Percentiles rank a stretch among this genome's conserved stretches.
phyloP scores from a whole-genome alignment of 2,888 invertebrate genomes.

The Trilocha varians region DNA sequence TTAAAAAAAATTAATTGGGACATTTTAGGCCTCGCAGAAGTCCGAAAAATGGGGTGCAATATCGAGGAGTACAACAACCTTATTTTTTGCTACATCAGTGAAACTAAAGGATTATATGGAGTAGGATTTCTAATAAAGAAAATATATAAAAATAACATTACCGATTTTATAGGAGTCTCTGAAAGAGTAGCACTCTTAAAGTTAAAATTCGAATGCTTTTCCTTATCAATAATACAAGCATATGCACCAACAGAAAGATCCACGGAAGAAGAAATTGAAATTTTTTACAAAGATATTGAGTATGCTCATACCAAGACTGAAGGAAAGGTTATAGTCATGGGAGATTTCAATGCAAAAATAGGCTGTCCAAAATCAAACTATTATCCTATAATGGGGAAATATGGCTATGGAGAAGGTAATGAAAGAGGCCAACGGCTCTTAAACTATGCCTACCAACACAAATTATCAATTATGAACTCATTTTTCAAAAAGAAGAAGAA shows the following conservation, averaged over 20 bases:
- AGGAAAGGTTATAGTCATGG: constrained; percentile 1
- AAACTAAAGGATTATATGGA: too few species aligned
- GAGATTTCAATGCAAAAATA: constrained; percentile 6
- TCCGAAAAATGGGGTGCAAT: constrained; percentile 7
- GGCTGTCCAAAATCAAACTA: constrained; percentile 1
- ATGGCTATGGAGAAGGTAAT: constrained; percentile 6
- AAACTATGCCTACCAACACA: constrained; percentile 8
- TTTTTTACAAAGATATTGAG: constrained; percentile 3
- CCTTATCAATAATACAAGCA: constrained; percentile 9
- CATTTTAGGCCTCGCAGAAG: constrained; percentile 8
- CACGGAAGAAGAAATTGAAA: constrained; percentile 3
- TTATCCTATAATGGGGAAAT: not conserved
- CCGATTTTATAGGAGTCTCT: constrained; percentile 9
- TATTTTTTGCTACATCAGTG: too few species aligned
- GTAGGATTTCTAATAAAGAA: constrained; percentile 4
- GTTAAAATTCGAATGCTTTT: constrained; percentile 5
- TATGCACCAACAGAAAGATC: constrained; percentile 9
- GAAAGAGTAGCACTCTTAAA: constrained; percentile 18
- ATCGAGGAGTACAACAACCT: too few species aligned
- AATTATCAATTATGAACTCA: constrained; percentile 8
- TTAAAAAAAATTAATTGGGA: constrained; percentile 6
- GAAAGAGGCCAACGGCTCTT: constrained; percentile 7
- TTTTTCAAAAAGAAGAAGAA: constrained; percentile 5
- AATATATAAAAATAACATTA: constrained; percentile 5
- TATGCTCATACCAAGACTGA: not conserved